Conservation (phyloP, 2,113 vertebrate species). For the Barbus barbus region DNA sequence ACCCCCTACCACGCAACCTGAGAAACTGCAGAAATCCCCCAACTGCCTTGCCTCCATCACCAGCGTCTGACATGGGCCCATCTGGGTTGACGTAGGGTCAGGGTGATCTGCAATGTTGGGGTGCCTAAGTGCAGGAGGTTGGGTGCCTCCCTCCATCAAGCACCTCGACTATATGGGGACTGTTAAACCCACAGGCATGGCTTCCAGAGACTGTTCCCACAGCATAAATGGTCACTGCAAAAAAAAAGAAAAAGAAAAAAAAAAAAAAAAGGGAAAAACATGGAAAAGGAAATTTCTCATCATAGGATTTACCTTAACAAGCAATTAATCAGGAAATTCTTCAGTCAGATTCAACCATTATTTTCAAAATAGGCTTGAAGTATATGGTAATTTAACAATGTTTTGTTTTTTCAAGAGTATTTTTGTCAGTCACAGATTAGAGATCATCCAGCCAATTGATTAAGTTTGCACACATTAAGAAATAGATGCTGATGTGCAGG, state of each 20-base stretch:
- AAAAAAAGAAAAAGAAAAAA: constrained; percentile 33
- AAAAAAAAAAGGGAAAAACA: constrained; percentile 17
- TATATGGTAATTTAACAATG: constrained; percentile 44
- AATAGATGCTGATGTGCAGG: constrained; percentile 64
- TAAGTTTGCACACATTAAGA: constrained; percentile 48
- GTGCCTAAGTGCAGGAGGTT: constrained; percentile 30
- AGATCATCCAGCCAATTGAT: constrained; percentile 71
- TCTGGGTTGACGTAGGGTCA: constrained; percentile 20
- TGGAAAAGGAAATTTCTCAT: constrained; percentile 40
- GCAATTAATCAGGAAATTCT: constrained; percentile 60
- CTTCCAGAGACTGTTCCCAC: constrained; percentile 82
- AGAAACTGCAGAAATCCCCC: constrained; percentile 97
- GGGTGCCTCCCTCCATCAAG: constrained; percentile 65
- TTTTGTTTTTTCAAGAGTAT: constrained; percentile 54
- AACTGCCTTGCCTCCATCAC: constrained; percentile 99
- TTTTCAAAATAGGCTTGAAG: constrained; percentile 53
- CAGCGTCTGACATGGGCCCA: constrained; percentile 87
- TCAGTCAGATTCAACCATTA: constrained; percentile 47
- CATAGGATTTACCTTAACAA: constrained; percentile 51
- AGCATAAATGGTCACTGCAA: constrained; percentile 67
- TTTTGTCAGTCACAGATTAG: constrained; percentile 74
- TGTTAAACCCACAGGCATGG: constrained; percentile 81
- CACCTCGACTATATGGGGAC: constrained; percentile 76
- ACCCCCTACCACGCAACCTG: constrained; percentile 84
- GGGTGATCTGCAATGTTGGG: constrained; percentile 44